A percentile compares a stretch with the other conserved stretches of the same genome.
Conservation (phyloP, 2,113 vertebrate species). For the Nibea coibor region DNA sequence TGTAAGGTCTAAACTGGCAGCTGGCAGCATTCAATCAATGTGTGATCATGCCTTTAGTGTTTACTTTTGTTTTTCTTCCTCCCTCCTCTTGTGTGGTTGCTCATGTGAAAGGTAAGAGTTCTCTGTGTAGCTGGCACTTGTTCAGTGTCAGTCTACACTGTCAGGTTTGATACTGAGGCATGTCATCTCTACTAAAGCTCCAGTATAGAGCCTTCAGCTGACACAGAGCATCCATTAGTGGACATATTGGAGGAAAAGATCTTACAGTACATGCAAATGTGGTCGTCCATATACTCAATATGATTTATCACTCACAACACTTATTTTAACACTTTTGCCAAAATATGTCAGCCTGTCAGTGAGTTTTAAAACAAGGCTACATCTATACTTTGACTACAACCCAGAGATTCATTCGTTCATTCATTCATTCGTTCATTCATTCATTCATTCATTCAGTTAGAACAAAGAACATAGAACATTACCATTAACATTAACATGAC, state of each 20-base stretch:
- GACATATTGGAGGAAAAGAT: constrained; percentile 34
- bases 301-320: too few species aligned
- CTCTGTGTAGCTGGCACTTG: not conserved
- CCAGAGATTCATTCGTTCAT: too few species aligned
- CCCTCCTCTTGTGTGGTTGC: constrained; percentile 47
- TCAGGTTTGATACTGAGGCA: constrained; percentile 17
- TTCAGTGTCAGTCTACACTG: not conserved
- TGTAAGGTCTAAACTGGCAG: not conserved
- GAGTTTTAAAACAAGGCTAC: too few species aligned
- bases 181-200: not conserved
- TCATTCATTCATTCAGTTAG: too few species aligned
- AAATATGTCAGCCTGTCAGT: not conserved
- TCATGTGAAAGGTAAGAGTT: constrained; percentile 66
- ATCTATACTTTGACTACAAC: too few species aligned
- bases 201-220: constrained; percentile 10
- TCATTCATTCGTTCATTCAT: too few species aligned
- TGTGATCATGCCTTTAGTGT: constrained; percentile 17
- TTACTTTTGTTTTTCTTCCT: constrained; percentile 50
- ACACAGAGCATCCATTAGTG: not conserved
- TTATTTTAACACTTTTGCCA: not conserved
- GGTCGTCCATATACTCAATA: not conserved
- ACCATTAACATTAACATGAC: too few species aligned
- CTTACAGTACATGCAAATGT: not conserved
- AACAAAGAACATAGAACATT: too few species aligned
- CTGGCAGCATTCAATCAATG: not conserved